Evolutionary conservation across 2,888 invertebrate species (phyloP).

Genomic region (Chrysotoxum bicinctum): DNA sequence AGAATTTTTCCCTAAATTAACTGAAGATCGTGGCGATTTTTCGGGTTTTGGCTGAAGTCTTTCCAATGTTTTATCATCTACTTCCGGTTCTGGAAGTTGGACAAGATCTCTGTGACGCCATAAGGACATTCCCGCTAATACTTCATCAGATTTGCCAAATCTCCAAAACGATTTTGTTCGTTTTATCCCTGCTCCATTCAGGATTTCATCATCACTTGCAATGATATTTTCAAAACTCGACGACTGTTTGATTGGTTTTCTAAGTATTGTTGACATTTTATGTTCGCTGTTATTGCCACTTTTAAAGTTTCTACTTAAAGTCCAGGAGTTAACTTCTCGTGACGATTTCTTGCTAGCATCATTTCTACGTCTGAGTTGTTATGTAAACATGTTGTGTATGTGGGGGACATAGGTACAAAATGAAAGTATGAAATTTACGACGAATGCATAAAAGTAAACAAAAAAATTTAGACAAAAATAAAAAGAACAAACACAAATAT

Average conservation of each 20-base stretch:
- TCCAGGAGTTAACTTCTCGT: conserved; percentile 79
- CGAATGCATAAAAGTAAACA: conserved; percentile 45
- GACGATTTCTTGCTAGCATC: conserved; percentile 78
- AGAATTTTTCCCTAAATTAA: conserved; percentile 62
- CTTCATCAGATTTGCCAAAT: conserved; percentile 89
- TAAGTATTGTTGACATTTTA: conserved; percentile 74
- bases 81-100: conserved; percentile 80
- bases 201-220: conserved; percentile 79
- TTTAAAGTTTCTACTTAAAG: conserved; percentile 79
- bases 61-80: conserved; percentile 71
- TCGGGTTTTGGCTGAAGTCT: conserved; percentile 66
- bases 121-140: conserved; percentile 92
- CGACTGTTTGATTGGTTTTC: conserved; percentile 74
- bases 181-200: conserved; percentile 86
- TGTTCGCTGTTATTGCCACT: conserved; percentile 79
- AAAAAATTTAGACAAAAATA: conserved; percentile 26
- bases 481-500: conserved; percentile 27
- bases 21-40: conserved; percentile 30
- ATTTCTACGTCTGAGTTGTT: conserved; percentile 76
- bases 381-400: conserved; percentile 75
- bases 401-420: conserved; percentile 36
- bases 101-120: conserved; percentile 94
- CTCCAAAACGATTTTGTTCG: conserved; percentile 94
- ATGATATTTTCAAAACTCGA: conserved; percentile 75
- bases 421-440: conserved; percentile 40